Percentiles rank a stretch among this genome's conserved stretches.
These are phyloP conservation scores for Poeciliopsis presidionis DNA, from an alignment of 2,797 vertebrate species.

Conservation along the genomic window DNA sequence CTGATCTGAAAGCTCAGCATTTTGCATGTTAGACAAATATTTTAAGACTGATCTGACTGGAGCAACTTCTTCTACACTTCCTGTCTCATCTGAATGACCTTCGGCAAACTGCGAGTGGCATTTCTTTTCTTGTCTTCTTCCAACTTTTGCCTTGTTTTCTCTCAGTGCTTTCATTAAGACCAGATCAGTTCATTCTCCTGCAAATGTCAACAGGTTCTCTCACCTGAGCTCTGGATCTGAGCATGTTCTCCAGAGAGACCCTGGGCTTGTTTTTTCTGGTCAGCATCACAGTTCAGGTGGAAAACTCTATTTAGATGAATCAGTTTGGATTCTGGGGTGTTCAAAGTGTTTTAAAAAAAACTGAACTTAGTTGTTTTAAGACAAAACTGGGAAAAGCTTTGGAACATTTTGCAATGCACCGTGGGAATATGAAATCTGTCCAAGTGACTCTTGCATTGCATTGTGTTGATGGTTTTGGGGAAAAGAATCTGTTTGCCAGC, in stretches of 20 bases:
- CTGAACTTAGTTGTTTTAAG: neutral
- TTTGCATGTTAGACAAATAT: neutral
- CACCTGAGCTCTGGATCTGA: neutral
- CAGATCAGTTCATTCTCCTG: neutral
- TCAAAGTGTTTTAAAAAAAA: neutral
- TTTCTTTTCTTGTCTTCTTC: neutral
- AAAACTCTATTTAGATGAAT: neutral
- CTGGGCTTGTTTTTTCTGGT: neutral
- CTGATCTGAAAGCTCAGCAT: neutral
- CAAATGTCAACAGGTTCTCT: neutral
- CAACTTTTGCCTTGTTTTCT: neutral
- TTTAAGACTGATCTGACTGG: neutral
- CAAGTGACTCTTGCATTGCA: conserved; percentile 23
- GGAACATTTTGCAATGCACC: conserved; percentile 8
- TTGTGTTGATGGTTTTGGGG: conserved; percentile 30
- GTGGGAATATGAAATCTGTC: conserved; percentile 30
- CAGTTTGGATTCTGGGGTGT: neutral
- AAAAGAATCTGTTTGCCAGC: conserved; percentile 56
- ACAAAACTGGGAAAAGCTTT: neutral
- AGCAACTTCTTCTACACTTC: neutral
- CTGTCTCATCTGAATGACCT: neutral
- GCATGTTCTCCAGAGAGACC: neutral
- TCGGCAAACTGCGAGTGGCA: neutral
- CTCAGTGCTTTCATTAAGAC: neutral
- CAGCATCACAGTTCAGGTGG: neutral